Base-by-base conservation (phyloP, 2,113 vertebrate species). In the Oreochromis tanganicae region DNA sequence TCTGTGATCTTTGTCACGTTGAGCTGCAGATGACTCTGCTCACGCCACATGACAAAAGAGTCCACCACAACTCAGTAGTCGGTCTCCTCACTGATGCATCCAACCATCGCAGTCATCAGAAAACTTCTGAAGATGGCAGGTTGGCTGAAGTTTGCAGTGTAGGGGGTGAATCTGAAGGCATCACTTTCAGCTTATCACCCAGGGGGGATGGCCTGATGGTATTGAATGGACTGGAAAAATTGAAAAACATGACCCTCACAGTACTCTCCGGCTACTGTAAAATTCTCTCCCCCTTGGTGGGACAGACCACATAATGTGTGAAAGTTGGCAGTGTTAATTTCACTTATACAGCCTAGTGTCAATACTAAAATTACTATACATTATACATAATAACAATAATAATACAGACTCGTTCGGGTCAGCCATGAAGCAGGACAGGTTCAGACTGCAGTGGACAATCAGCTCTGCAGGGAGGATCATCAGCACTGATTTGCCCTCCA, bases 1-100 rank as follows among this genome's bases (percentile, higher is more conserved):
- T 63, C 59, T 63, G 34, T 63, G 29, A 29, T 63, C 59, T 63
- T 63, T 34, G 56, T 59, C 27, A 9, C 16, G 5, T 34, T 63
- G 59, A 34, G 59, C 59, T 61, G 0, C 29, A 61, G 5, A 29
- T 34, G 59, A 63, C 32, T 34, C 59, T 61, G 57, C 16, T 61
- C 2, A 0, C 5, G 34, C 57, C 29, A 61, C 29, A 61, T 3
- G 3, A 34, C 59, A 63, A 61, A 34, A 34, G 16, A 63, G 59
- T 63, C 29, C 29, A 61, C 32, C 59, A 34, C 10, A 61, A 34
- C 59, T 34, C 8, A 32, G 27, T 4, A 6, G 27, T 32, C 57
- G 17, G 8, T 61, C 14, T 4, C 57, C 57, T 61, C 3, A 61
- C 29, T 61, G 57, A 34, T 6, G 29, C 29, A 34, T 61, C 57